Evolutionary conservation across 2,797 vertebrate species (phyloP).

Genomic region (Malurus splendens): DNA sequence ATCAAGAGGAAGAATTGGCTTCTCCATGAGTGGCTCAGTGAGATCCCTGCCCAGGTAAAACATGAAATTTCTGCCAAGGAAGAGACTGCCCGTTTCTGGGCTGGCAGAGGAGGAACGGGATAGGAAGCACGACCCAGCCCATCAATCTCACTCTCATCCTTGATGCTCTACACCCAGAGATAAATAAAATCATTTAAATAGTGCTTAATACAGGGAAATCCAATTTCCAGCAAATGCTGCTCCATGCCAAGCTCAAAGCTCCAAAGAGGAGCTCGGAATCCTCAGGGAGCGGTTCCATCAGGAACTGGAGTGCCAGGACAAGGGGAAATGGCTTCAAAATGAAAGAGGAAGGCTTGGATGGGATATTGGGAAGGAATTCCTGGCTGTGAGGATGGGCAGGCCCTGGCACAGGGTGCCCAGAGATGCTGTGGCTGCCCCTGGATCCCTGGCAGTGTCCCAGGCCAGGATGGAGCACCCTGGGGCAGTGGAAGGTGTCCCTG

Average conservation of each 20-base stretch:
- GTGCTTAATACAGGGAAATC: neutral
- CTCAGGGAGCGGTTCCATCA: fast-evolving
- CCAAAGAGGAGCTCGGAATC: neutral
- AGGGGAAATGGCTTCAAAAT: neutral
- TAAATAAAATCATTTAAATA: neutral
- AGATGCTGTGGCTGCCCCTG: neutral
- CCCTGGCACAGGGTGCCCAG: neutral
- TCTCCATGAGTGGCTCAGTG: fast-evolving
- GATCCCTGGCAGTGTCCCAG: neutral
- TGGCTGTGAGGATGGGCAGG: fast-evolving
- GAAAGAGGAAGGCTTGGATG: fast-evolving
- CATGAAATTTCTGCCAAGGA: neutral
- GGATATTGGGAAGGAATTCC: neutral
- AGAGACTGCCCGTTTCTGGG: neutral
- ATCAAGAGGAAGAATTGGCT: neutral
- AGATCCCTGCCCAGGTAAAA: neutral
- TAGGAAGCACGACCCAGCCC: neutral
- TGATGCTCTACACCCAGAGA: neutral
- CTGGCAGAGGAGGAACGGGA: neutral
- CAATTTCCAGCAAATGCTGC: neutral
- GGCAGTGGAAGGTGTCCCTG: neutral
- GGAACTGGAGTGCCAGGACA: neutral
- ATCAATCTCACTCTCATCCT: fast-evolving
- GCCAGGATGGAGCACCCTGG: neutral
- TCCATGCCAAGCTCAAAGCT: neutral